Evolutionary conservation across 2,888 invertebrate genomes (phyloP), one percentile per base, ranked within the genome.

Genomic region (Plusia festucae): DNA sequence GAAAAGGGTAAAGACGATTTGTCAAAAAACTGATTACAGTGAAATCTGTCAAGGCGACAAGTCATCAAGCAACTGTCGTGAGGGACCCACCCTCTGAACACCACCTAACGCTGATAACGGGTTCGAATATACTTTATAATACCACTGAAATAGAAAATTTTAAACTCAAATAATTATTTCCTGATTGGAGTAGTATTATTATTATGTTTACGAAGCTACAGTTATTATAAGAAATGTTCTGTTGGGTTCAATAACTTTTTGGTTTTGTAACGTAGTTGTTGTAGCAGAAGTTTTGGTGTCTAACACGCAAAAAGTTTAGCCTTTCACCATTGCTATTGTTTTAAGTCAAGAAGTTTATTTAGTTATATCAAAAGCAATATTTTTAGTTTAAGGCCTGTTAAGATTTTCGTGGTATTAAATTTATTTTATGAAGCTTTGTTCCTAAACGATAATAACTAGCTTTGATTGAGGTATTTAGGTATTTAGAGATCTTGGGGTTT

Each of bases 21-120:
- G 85, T 88, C 88, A 88, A 85, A 87, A 88, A 87, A 85, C 83
- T 86, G 87, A 90, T 90, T 89, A 89, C 87, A 85, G 78, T 73
- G 81, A 82, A 87, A 86, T 87, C 87, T 87, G 90, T 87, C 90
- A 85, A 78, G 82, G 76, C 79, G 85, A 84, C 82, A 84, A 87
- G 85, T 84, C 83, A 82, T 87, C 87, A 86, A 83, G 80, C 75
- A 60, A 72, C 60, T 73, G 78, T 73, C 71, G 65, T 63, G 59
- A 70, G 73, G 76, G 57, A 56, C 60, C 44, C 68, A 65, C 71
- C 73, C 76, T 68, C 73, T 71, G 34, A 61, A 52, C 51, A 58
- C 61, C 66, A 68, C 62, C 57, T 70, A 58, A 40, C 61, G 59
- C 60, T 63, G 68, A 69, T 73, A 77, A 55, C 44, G 55, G 63